These are phyloP conservation scores for Dysidea cf. avara DNA, from an alignment of 37 sponge, comb jelly and placozoan species.

Conservation along the genomic window DNA sequence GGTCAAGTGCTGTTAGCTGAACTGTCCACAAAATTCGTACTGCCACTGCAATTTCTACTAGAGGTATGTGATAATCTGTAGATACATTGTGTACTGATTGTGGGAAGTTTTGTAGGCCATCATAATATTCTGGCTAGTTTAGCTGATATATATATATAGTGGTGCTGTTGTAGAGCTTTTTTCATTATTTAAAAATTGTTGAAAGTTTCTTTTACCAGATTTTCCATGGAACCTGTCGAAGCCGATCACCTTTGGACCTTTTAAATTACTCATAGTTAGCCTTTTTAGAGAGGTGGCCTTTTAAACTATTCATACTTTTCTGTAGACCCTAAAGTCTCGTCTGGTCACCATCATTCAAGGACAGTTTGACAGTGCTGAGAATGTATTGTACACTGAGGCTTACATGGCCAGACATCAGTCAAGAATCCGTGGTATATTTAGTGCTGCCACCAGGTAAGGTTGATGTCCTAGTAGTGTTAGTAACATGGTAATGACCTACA, in stretches of 20 bases:
- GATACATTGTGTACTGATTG: constrained; percentile 11
- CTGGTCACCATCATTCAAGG: constrained; percentile 57
- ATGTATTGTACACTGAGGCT: constrained; percentile 68
- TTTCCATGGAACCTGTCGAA: no score
- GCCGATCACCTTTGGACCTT: no score
- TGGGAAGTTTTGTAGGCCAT: constrained; percentile 9
- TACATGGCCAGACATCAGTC: constrained; percentile 66
- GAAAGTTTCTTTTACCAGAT: no score
- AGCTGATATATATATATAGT: background rate
- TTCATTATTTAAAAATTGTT: no score
- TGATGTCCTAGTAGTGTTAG: no score
- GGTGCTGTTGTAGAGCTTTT: no score
- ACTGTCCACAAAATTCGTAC: constrained; percentile 73
- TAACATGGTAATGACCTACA: no score
- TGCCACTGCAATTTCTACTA: constrained; percentile 67
- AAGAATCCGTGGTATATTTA: constrained; percentile 77
- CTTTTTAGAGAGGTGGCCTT: no score
- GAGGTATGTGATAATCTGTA: constrained; percentile 38
- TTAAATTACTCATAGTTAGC: no score
- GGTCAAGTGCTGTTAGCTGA: constrained; percentile 80
- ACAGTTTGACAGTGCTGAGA: constrained; percentile 53
- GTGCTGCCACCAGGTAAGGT: constrained; percentile 64
- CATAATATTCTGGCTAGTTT: no score
- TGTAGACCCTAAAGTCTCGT: constrained; percentile 50
- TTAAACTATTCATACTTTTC: background rate